Conservation (phyloP, 2,797 vertebrate genomes). For the Carcharodon carcharias region DNA sequence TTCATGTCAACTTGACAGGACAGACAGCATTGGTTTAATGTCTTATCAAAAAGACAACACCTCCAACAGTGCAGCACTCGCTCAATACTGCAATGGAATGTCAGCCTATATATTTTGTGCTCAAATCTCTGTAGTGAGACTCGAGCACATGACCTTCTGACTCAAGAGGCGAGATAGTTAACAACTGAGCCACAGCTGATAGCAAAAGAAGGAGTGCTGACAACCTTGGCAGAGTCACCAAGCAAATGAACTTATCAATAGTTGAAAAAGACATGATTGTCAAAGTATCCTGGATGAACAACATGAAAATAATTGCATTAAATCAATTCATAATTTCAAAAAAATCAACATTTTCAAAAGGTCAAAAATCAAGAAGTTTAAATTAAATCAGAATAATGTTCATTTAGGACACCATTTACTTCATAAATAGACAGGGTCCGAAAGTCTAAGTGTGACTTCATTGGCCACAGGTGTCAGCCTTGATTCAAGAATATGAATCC, state of each 20-base stretch:
- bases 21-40: not conserved
- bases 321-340: not conserved
- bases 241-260: not conserved
- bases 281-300: not conserved
- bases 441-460: not conserved
- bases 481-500: not conserved
- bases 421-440: not conserved
- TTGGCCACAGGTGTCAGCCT: not conserved
- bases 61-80: not conserved
- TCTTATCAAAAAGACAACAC: not conserved
- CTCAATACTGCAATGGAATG: not conserved
- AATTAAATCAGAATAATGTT: not conserved
- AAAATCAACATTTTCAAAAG: not conserved
- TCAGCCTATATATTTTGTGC: not conserved
- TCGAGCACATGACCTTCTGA: not conserved
- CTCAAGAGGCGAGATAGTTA: no score
- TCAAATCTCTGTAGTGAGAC: not conserved
- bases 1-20: not conserved
- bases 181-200: not conserved
- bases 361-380: not conserved
- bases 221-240: not conserved
- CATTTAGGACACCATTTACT: no score
- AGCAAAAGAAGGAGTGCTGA: not conserved
- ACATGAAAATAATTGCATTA: not conserved
- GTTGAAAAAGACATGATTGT: no score